Conservation (phyloP, 2,113 vertebrate species). For the Siniperca chuatsi region DNA sequence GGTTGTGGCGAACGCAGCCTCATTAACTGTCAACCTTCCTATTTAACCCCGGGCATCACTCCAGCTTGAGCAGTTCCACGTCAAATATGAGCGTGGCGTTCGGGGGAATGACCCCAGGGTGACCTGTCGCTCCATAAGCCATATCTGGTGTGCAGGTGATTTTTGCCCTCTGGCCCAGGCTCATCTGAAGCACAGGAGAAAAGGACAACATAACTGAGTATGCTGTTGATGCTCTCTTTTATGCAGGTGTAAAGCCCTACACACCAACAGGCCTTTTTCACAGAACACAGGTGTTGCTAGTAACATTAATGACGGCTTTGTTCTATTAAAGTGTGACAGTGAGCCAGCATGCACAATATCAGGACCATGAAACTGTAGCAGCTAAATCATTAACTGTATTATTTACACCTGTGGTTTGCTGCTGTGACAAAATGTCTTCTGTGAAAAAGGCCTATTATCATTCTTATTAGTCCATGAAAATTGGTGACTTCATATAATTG, state of each 20-base stretch:
- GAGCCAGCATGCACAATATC: no score
- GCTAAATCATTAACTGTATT: no score
- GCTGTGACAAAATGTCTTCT: no score
- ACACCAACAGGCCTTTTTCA: no score
- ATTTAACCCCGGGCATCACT: constrained; percentile 87
- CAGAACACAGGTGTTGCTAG: neutral
- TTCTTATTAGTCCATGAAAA: no score
- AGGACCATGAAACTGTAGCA: no score
- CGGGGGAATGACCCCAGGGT: constrained; percentile 97
- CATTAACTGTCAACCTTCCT: constrained; percentile 27
- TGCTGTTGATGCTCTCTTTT: neutral
- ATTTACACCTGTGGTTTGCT: no score
- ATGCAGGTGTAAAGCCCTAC: neutral
- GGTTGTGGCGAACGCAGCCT: constrained; percentile 48
- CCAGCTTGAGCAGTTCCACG: constrained; percentile 97
- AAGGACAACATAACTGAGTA: neutral
- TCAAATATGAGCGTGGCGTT: constrained; percentile 98
- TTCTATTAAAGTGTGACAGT: no score
- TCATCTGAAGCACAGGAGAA: constrained; percentile 87
- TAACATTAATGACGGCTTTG: neutral
- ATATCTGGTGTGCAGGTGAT: constrained; percentile 97
- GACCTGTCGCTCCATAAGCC: constrained; percentile 95
- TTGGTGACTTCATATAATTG: no score
- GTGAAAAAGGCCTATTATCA: no score
- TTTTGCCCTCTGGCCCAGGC: constrained; percentile 97